Base-by-base conservation (phyloP, 2,797 vertebrate genomes). In the Okamejei kenojei region DNA sequence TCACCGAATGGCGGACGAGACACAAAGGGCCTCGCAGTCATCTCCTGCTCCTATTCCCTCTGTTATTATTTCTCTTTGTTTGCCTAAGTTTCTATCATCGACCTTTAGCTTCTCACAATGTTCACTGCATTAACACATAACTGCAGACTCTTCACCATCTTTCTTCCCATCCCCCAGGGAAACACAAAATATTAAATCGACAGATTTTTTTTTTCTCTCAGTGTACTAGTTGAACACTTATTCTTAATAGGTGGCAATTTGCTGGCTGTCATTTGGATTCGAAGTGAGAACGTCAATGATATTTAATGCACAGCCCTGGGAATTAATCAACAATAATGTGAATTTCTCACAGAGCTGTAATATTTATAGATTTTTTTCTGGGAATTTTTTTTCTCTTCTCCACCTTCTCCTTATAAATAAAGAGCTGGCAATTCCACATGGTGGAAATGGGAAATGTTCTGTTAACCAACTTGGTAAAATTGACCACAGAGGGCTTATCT, bases 191-290 rank as follows among this genome's bases (percentile, higher is more conserved):
- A 95, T 95, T 94, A 96, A 94, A 92, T 92, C 38, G 90, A 94
- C 94, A 95, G 94, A 74, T 74, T 93, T 95, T 94, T 93, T 93
- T 93, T 94, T 94, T 94, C 94, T 58, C 93, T 94, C 94, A 94
- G 95, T 94, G 94, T 95, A 96, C 95, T 97, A 97, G 97, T 97
- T 96, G 97, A 97, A 97, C 97, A 97, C 98, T 98, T 98, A 98
- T 98, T 97, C 97, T 97, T 97, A 98, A 98, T 98, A 98, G 97
- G 97, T 98, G 97, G 97, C 98, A 98, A 98, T 98, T 98, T 98
- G 96, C 98, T 97, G 98, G 98, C 98, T 99, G 98, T 99, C 99
- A 99, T 98, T 98, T 98, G 98, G 98, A 98, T 98, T 98, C 97
- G 97, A 98, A 98, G 98, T 97, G 97, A 97, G 97, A 98, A 98